phyloP scores from a whole-genome alignment of 2,797 vertebrate genomes.

The Falco cherrug region DNA sequence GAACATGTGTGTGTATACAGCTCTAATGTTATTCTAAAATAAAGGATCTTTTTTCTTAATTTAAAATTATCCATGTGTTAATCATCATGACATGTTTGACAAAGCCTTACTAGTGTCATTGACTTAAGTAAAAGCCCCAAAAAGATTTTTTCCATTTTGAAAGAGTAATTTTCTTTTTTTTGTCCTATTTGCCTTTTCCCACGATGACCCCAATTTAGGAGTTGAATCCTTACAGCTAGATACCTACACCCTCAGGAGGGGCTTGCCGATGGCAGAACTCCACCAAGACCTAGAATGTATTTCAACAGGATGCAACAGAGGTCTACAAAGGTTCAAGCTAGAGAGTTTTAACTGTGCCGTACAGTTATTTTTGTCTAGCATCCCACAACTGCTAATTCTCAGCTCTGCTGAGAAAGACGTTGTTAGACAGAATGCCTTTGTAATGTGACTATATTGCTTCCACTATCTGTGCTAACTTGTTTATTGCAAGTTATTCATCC shows the following conservation, averaged over 20 bases:
- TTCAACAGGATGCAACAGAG: background rate
- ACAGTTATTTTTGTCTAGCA: background rate
- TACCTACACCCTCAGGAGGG: background rate
- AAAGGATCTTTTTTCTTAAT: background rate
- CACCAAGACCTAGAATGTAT: background rate
- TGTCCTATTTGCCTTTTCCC: background rate
- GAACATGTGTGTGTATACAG: background rate
- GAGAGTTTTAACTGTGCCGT: background rate
- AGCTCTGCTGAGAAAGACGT: background rate
- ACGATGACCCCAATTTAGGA: background rate
- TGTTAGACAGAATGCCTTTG: background rate
- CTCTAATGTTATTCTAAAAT: background rate
- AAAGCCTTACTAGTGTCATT: background rate
- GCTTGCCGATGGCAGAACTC: background rate
- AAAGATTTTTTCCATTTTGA: background rate
- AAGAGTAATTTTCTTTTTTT: background rate
- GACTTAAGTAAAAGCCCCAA: background rate
- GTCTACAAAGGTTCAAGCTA: background rate
- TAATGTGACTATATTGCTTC: background rate
- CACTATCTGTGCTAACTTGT: background rate
- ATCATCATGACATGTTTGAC: background rate
- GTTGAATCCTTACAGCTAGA: background rate
- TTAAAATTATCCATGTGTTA: background rate
- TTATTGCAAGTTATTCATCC: background rate
- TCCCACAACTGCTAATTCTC: background rate